phyloP scores from a whole-genome alignment of 2,888 invertebrate species.

The Busseola fusca region DNA sequence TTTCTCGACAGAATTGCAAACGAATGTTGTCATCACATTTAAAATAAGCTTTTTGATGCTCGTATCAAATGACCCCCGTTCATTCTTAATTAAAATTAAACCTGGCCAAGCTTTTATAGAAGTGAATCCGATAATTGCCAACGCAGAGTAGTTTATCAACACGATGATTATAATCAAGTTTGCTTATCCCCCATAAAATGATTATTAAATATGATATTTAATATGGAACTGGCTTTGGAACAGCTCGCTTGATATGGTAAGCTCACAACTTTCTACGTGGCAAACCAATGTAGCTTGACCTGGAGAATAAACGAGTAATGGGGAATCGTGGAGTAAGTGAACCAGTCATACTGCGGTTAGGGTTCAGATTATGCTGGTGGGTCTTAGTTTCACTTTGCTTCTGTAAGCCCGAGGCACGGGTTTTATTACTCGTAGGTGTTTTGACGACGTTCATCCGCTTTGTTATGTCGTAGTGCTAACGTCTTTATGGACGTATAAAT shows the following conservation, averaged over 20 bases:
- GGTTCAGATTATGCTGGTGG: conserved; percentile 68
- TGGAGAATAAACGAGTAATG: conserved; percentile 58
- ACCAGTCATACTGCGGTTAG: conserved; percentile 40
- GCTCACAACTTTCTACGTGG: conserved; percentile 78
- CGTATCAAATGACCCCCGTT: conserved; percentile 23
- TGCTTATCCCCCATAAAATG: conserved; percentile 61
- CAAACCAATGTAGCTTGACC: conserved; percentile 68
- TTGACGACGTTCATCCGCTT: conserved; percentile 69
- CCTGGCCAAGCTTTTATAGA: conserved; percentile 14
- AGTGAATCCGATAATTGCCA: conserved; percentile 34
- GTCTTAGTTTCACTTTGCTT: conserved; percentile 79
- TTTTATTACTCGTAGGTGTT: conserved; percentile 78
- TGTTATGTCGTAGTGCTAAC: conserved; percentile 70
- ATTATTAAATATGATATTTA: conserved; percentile 75
- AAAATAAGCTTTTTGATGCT: conserved; percentile 29
- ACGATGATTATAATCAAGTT: conserved; percentile 56
- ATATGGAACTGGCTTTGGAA: conserved; percentile 69
- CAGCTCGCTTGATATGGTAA: conserved; percentile 80
- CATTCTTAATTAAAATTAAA: conserved; percentile 53
- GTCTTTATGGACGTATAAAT: conserved; percentile 70
- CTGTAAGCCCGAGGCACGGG: conserved; percentile 78
- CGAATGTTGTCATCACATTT: conserved; percentile 18
- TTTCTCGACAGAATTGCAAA: conserved; percentile 40
- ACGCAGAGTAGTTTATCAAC: conserved; percentile 50
- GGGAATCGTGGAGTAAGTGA: conserved; percentile 11